Base-by-base conservation (phyloP, 2,113 vertebrate species). In the Corynorhinus townsendii region DNA sequence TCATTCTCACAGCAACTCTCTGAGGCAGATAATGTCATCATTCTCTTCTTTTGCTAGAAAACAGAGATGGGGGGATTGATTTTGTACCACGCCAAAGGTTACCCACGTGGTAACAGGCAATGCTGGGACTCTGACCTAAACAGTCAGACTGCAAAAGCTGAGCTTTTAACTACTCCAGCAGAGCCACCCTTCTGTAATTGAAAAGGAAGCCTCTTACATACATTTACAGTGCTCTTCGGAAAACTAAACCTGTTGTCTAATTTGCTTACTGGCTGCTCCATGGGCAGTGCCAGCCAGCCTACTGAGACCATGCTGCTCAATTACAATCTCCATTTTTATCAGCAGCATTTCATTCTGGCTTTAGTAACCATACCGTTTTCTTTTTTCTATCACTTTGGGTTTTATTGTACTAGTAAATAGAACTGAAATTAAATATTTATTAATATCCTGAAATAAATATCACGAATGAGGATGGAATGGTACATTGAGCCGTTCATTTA, bases 381-480 rank as follows among this genome's bases (percentile, higher is more conserved):
- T 96, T 87, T 75, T 96, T 97, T 97, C 96, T 96, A 97, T 96
- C 40, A 90, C 73, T 69, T 90, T 62, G 20, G 72, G 19, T 95
- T 94, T 95, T 88, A 95, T 93, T 81, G 19, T 90, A 88, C 86
- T 82, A 90, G 92, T 97, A 96, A 97, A 93, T 92, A 96, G 81
- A 94, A 93, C 35, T 95, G n/a, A 96, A 82, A 97, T 96, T 91
- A 97, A 97, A 96, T 97, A 96, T 96, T 96, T 80, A 96, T 97
- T 97, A 97, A 94, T 96, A 92, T 86, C 73, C 77, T 94, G 49
- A 94, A 96, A 92, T 96, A 97, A 95, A 93, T 93, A 95, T 54
- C 90, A 59, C 28, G 90, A 95, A 92, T 73, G 88, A 88, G 72
- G 75, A 80, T 92, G 30, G 54, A 52, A 75, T 93, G 90, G 72